Evolutionary conservation across 2,797 vertebrate genomes (phyloP).

Genomic region (Psittacula derbiana): DNA sequence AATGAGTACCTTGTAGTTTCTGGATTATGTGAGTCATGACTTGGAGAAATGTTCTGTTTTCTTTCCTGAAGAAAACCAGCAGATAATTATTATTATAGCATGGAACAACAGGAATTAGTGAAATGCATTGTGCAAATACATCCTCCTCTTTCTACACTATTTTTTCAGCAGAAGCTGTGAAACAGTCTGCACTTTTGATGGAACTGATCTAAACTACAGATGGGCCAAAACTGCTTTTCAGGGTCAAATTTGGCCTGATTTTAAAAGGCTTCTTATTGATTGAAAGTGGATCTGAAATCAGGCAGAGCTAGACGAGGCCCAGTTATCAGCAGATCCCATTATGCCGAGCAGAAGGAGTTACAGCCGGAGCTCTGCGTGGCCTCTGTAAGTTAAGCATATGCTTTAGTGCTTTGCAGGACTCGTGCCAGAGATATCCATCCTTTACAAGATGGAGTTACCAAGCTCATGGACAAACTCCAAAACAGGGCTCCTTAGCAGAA

Average conservation of each 20-base stretch:
- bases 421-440: conserved; percentile 46
- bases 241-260: conserved; percentile 31
- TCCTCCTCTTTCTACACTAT: not conserved
- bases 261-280: conserved; percentile 57
- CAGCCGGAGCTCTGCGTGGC: not conserved
- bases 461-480: conserved; percentile 37
- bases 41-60: not conserved
- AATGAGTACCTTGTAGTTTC: not conserved
- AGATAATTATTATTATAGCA: not conserved
- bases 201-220: conserved; percentile 23
- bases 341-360: not conserved
- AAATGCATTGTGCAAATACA: not conserved
- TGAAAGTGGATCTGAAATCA: conserved; percentile 50
- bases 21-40: not conserved
- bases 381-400: conserved; percentile 15
- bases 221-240: conserved; percentile 6
- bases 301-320: not conserved
- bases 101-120: not conserved
- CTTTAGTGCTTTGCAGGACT: conserved; percentile 65
- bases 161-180: not conserved
- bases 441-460: conserved; percentile 17
- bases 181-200: not conserved
- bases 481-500: not conserved
- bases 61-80: not conserved
- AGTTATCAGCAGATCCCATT: conserved; percentile 57